Percentiles rank a stretch among this genome's conserved stretches.
phyloP scores from a whole-genome alignment of 2,797 vertebrate genomes.

The Carduelis carduelis region DNA sequence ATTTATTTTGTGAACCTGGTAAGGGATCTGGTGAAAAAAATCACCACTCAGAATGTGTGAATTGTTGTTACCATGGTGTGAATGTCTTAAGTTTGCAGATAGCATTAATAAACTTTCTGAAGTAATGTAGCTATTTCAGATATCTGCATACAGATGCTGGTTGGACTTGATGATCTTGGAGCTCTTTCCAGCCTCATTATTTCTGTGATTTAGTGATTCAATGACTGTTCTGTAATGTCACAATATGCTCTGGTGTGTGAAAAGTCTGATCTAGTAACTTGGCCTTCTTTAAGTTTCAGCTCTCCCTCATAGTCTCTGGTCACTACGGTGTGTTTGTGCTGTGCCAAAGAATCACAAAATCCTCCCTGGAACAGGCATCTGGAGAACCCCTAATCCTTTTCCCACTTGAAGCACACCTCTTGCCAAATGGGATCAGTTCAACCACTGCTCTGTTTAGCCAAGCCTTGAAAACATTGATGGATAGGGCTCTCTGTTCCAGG shows the following conservation, averaged over 20 bases:
- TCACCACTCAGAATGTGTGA: background rate
- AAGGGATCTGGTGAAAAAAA: background rate
- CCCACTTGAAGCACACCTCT: background rate
- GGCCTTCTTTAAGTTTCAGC: background rate
- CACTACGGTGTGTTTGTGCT: background rate
- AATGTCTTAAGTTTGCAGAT: background rate
- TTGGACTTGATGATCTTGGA: fast-evolving
- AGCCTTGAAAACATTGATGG: background rate
- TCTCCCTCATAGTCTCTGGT: background rate
- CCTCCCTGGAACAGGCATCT: background rate
- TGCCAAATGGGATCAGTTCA: background rate
- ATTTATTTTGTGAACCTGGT: background rate
- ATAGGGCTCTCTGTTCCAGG: background rate
- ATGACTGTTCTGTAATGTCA: background rate
- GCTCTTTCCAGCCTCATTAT: background rate
- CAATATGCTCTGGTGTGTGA: background rate
- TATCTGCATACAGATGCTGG: background rate
- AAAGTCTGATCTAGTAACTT: background rate
- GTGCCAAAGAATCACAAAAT: background rate
- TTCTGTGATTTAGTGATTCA: background rate
- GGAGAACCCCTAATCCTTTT: background rate
- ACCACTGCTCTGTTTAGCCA: background rate
- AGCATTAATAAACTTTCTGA: background rate
- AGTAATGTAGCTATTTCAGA: background rate
- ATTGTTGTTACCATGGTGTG: background rate